Conservation (phyloP, 2,113 vertebrate species). For the Pontoporia blainvillei region DNA sequence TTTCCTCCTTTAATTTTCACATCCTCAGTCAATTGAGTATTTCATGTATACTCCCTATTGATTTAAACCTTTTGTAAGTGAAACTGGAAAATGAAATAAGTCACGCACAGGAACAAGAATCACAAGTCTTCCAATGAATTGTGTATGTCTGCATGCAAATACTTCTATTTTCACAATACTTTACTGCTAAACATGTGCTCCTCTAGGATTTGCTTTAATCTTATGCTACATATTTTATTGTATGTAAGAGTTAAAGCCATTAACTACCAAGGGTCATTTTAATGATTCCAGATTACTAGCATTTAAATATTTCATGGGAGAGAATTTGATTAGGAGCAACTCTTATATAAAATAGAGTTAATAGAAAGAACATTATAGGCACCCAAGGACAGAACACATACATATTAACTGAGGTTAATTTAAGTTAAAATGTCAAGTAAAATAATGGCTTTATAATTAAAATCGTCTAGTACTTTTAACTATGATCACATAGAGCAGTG, state of each 20-base stretch:
- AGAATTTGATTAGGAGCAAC: constrained; percentile 10
- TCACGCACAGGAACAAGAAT: constrained; percentile 64
- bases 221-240: constrained; percentile 28
- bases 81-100: constrained; percentile 71
- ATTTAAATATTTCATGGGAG: not conserved
- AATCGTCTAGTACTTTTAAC: constrained; percentile 23
- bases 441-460: constrained; percentile 39
- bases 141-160: constrained; percentile 58
- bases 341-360: not conserved
- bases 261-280: constrained; percentile 27
- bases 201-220: constrained; percentile 26
- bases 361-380: constrained; percentile 21
- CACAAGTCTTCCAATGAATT: constrained; percentile 50
- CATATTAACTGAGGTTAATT: not conserved
- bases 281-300: not conserved
- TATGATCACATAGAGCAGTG: constrained; percentile 30
- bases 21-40: constrained; percentile 56
- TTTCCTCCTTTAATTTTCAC: constrained; percentile 53
- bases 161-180: constrained; percentile 58
- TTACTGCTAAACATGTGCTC: constrained; percentile 17
- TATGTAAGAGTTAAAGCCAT: constrained; percentile 29
- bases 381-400: constrained; percentile 28
- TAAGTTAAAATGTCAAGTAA: constrained; percentile 38
- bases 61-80: constrained; percentile 69
- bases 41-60: not conserved